phyloP scores from a whole-genome alignment of 2,113 vertebrate species.

The Elgaria multicarinata region DNA sequence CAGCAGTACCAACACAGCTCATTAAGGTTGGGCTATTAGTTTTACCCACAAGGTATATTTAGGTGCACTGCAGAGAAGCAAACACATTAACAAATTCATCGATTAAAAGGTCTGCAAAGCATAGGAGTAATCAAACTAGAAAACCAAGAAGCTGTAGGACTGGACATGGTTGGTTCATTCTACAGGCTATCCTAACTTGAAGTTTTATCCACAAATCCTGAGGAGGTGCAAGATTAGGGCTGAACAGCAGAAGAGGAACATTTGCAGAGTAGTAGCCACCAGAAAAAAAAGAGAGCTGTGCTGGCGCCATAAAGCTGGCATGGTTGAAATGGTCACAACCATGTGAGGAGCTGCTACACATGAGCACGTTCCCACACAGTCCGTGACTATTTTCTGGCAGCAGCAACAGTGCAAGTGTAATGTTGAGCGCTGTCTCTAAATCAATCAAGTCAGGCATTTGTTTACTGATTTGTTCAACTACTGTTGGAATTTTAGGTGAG shows the following conservation, averaged over 20 bases:
- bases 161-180: neutral
- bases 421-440: neutral
- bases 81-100: neutral
- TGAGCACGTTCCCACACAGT: neutral
- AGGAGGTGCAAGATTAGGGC: neutral
- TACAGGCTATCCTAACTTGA: neutral
- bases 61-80: accelerated
- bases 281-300: neutral
- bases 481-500: neutral
- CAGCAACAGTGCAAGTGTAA: neutral
- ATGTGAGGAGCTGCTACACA: neutral
- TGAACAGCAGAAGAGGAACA: neutral
- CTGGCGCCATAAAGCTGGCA: neutral
- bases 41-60: neutral
- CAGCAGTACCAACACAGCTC: neutral
- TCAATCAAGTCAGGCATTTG: neutral
- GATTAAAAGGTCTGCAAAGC: neutral
- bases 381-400: neutral
- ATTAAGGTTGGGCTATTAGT: neutral
- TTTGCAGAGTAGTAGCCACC: neutral
- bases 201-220: neutral
- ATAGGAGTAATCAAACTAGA: neutral
- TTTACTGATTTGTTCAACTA: neutral
- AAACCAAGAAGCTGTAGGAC: neutral
- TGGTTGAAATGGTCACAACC: neutral